Evolutionary conservation across 1,140 invertebrate species (phyloP).

Genomic region (Nasonia vitripennis): DNA sequence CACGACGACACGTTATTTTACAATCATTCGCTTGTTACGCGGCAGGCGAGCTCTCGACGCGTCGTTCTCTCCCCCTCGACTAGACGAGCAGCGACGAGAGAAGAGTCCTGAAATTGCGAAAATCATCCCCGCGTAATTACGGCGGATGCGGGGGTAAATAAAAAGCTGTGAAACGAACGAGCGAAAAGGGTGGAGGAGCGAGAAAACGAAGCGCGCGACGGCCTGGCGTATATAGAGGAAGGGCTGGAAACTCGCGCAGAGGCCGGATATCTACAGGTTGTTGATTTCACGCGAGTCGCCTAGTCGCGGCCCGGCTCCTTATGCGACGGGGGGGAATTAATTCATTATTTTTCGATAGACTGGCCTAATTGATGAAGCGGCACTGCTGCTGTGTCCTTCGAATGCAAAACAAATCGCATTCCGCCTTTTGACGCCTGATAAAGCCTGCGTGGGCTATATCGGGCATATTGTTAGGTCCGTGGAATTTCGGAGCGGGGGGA

Average conservation of each 20-base stretch:
- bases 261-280: conserved; percentile 67
- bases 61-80: not conserved
- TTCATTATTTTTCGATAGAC: conserved; percentile 63
- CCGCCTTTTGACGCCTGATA: conserved; percentile 57
- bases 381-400: not conserved
- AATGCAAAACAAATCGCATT: conserved; percentile 55
- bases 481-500: not conserved
- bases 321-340: conserved; percentile 57
- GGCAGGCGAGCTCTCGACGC: too few species aligned
- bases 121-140: not conserved
- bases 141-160: not conserved
- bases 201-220: not conserved
- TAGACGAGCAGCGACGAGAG: not conserved
- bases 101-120: not conserved
- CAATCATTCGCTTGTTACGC: not conserved
- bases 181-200: not conserved
- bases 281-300: conserved; percentile 57
- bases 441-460: conserved; percentile 45
- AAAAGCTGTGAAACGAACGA: not conserved
- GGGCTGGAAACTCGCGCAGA: not conserved
- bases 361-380: conserved; percentile 60
- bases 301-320: not conserved
- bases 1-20: too few species aligned
- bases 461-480: conserved; percentile 34
- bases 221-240: conserved; percentile 4